phyloP scores from a whole-genome alignment of 2,113 vertebrate species.

The chimpanzee (Pan troglodytes) region DNA sequence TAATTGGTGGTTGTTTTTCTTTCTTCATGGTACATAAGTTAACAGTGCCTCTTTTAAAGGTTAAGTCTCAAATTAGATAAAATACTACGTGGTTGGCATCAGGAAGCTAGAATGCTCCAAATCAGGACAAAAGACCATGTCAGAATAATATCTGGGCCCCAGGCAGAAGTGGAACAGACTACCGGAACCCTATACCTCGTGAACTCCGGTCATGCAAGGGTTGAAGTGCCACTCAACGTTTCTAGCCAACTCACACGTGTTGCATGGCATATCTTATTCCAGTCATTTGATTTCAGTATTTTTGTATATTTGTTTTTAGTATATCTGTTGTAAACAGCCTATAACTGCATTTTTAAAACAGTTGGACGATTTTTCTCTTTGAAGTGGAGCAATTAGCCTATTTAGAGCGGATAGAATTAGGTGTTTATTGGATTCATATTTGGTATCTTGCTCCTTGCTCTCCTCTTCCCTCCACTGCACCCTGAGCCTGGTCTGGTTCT shows the following conservation, averaged over 20 bases:
- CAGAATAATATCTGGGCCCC: neutral
- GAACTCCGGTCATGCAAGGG: no score
- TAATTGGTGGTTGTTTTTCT: neutral
- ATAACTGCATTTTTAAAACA: neutral
- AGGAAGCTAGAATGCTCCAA: neutral
- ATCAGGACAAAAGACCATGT: neutral
- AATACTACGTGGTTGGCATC: neutral
- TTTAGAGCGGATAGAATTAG: neutral
- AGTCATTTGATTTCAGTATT: neutral
- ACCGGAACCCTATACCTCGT: fast-evolving
- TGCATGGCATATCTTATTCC: neutral
- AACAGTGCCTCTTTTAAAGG: neutral
- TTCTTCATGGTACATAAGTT: neutral
- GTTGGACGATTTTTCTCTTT: neutral
- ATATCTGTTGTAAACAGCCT: neutral
- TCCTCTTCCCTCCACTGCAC: fast-evolving
- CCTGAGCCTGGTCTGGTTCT: neutral
- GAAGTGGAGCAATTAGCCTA: neutral
- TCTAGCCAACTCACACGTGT: neutral
- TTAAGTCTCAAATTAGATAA: neutral
- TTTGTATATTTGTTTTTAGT: neutral
- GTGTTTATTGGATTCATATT: neutral
- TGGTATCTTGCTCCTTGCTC: neutral
- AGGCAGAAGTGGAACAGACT: neutral
- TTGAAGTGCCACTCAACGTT: no score